phyloP scores from a whole-genome alignment of 2,797 vertebrate genomes.

The Cryptoprocta ferox region DNA sequence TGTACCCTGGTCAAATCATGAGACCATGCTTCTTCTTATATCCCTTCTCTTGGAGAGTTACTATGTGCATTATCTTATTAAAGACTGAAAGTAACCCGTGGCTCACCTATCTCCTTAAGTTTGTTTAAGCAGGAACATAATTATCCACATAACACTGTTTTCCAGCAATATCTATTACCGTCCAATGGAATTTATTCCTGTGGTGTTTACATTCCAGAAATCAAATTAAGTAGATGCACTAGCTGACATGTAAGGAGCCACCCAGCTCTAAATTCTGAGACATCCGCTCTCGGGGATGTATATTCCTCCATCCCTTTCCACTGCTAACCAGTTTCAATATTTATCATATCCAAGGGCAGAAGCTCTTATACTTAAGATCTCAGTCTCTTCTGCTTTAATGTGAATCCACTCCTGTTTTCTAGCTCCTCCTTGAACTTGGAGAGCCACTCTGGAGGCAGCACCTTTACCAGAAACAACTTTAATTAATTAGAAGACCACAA shows the following conservation, averaged over 20 bases:
- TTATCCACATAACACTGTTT: conserved; percentile 59
- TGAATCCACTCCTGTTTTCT: neutral
- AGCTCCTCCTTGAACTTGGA: conserved; percentile 26
- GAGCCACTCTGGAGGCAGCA: neutral
- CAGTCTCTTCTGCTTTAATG: neutral
- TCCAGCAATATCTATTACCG: conserved; percentile 30
- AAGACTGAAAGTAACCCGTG: neutral
- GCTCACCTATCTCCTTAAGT: conserved; percentile 23
- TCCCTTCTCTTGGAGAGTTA: neutral
- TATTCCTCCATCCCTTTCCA: neutral
- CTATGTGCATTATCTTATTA: neutral
- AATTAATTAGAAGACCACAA: neutral
- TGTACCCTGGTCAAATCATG: neutral
- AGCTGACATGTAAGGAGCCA: neutral
- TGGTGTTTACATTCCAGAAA: neutral
- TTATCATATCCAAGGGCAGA: neutral
- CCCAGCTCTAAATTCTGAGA: neutral
- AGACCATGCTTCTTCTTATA: neutral
- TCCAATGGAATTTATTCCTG: neutral
- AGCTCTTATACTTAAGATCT: neutral
- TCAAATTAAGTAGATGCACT: neutral
- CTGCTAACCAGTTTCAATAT: neutral
- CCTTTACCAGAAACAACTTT: conserved; percentile 11
- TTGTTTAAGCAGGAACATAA: conserved; percentile 47
- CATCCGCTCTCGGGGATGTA: neutral